These are phyloP conservation scores for Chiloscyllium punctatum DNA, from an alignment of 2,797 vertebrate species.

Conservation along the genomic window DNA sequence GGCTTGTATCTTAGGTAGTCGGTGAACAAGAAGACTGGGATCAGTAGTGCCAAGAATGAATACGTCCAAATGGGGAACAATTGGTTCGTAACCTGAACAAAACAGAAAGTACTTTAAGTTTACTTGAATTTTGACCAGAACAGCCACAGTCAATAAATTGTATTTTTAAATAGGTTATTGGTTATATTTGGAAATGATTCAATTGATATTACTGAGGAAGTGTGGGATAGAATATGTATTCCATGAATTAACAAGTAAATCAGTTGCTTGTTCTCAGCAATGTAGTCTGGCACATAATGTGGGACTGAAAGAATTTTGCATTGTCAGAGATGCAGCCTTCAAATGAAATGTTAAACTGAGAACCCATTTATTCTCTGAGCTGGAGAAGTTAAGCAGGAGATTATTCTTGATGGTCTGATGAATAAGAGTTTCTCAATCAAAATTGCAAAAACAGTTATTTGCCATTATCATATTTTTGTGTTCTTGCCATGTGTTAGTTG, in stretches of 20 bases:
- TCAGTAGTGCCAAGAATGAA: slow-evolving; percentile 60
- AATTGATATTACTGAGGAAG: background rate
- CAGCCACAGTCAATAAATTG: background rate
- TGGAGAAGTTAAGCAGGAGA: background rate
- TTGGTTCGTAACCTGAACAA: slow-evolving; percentile 58
- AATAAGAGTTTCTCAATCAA: background rate
- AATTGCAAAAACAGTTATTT: background rate
- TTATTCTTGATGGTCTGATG: too few species aligned
- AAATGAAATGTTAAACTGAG: background rate
- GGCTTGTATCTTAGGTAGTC: slow-evolving; percentile 63
- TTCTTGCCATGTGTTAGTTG: background rate
- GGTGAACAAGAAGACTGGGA: slow-evolving; percentile 61
- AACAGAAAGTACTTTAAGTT: background rate
- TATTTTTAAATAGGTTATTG: background rate
- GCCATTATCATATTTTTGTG: background rate
- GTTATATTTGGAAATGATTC: background rate
- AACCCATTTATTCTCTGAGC: background rate
- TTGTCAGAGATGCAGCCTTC: background rate
- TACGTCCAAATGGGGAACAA: slow-evolving; percentile 68
- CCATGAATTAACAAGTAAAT: background rate
- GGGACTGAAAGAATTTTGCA: background rate
- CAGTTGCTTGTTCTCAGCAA: background rate
- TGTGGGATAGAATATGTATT: background rate
- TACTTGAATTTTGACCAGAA: background rate
- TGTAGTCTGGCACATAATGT: background rate